These are phyloP conservation scores for Homalodisca vitripennis DNA, from an alignment of 1,140 invertebrate species.

Conservation along the genomic window DNA sequence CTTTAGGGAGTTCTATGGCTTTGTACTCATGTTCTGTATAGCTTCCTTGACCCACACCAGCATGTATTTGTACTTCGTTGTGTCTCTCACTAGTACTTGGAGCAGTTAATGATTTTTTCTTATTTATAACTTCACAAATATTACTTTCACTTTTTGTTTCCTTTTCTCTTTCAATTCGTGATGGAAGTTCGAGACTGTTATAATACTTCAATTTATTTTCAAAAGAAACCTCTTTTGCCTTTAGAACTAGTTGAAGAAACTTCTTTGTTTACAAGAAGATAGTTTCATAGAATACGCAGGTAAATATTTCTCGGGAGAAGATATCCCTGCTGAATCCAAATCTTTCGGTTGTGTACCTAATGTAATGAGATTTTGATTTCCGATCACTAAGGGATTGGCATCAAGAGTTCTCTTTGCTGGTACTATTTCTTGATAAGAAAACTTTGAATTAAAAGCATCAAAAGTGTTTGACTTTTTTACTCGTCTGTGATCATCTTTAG, in stretches of 20 bases:
- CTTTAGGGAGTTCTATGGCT: constrained; percentile 4
- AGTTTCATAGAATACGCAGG: neutral
- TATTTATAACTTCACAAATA: no score
- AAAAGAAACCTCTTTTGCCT: neutral
- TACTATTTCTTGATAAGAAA: neutral
- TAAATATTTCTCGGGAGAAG: no score
- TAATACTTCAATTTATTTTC: constrained; percentile 9
- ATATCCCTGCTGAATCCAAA: no score
- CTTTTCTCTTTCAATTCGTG: constrained; percentile 5
- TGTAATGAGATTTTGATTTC: no score
- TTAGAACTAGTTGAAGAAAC: constrained; percentile 1
- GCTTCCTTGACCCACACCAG: neutral
- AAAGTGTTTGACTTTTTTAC: constrained; percentile 9
- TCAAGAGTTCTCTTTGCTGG: neutral
- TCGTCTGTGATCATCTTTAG: neutral
- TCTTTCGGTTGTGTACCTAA: no score
- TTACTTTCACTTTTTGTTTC: no score
- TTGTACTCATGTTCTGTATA: neutral
- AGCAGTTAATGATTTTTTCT: no score
- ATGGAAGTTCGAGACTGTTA: constrained; percentile 7
- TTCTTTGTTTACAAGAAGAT: constrained; percentile 1
- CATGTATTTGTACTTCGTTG: neutral
- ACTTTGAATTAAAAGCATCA: neutral
- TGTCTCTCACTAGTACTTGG: neutral
- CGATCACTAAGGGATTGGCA: no score